A percentile compares a stretch with the other conserved stretches of the same genome.
Conservation (phyloP, 2,797 vertebrate species). For the Melanotaenia maccullochi region DNA sequence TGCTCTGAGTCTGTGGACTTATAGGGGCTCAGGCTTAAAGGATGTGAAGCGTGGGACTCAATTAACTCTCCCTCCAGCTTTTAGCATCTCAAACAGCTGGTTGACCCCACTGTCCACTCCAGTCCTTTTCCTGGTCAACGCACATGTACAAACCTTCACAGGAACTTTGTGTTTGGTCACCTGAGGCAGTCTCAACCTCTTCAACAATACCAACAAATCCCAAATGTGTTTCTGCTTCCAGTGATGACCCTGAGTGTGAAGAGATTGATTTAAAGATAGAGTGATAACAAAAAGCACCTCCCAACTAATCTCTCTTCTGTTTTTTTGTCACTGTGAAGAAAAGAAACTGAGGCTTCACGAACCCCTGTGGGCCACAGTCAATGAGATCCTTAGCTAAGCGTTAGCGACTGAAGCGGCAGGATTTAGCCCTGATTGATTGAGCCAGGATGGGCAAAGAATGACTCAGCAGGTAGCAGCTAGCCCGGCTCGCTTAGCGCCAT, state of each 20-base stretch:
- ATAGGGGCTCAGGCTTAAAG: slow-evolving; percentile 44
- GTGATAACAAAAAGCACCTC: slow-evolving; percentile 69
- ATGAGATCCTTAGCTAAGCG: slow-evolving; percentile 67
- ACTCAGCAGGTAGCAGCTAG: slow-evolving; percentile 75
- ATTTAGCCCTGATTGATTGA: slow-evolving; percentile 72
- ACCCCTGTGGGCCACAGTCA: slow-evolving; percentile 70
- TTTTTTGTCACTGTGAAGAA: slow-evolving; percentile 45
- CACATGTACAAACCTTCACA: slow-evolving; percentile 59
- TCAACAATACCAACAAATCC: slow-evolving; percentile 57
- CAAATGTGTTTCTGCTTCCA: slow-evolving; percentile 37
- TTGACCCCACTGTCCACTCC: slow-evolving; percentile 58
- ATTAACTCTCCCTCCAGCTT: slow-evolving; percentile 82
- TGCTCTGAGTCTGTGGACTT: slow-evolving; percentile 24
- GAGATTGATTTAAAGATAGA: slow-evolving; percentile 59
- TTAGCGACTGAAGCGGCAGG: slow-evolving; percentile 65
- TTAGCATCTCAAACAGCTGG: slow-evolving; percentile 62
- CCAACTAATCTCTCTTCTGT: slow-evolving; percentile 60
- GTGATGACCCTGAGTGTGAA: slow-evolving; percentile 37
- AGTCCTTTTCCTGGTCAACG: slow-evolving; percentile 68
- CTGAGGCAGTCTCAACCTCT: slow-evolving; percentile 49
- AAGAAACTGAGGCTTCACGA: slow-evolving; percentile 58
- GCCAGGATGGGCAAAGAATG: slow-evolving; percentile 61
- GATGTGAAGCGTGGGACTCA: slow-evolving; percentile 81
- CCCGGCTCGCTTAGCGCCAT: slow-evolving; percentile 44
- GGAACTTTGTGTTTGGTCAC: slow-evolving; percentile 52